phyloP scores from a whole-genome alignment of 2,797 vertebrate species.

The Sebastes oblongus region DNA sequence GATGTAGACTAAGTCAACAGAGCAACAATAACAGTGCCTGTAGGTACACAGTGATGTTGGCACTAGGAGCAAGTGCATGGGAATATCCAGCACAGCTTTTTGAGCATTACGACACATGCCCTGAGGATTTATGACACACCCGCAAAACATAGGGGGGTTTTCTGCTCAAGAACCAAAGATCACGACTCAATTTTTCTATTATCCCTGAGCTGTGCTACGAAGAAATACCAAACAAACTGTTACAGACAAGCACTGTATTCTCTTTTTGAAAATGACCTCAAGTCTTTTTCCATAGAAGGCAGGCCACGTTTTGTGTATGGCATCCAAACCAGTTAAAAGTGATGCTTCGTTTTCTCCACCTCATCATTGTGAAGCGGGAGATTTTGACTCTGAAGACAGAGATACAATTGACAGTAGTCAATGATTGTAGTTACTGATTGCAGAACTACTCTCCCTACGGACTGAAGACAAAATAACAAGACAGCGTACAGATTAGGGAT shows the following conservation, averaged over 20 bases:
- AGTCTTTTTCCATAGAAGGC: not conserved
- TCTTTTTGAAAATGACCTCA: not conserved
- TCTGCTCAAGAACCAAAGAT: conserved; percentile 7
- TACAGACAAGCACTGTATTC: not conserved
- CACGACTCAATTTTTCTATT: not conserved
- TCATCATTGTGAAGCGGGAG: not conserved
- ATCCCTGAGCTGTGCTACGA: not conserved
- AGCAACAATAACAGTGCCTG: conserved; percentile 61
- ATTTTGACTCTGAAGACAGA: not conserved
- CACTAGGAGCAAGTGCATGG: conserved; percentile 33
- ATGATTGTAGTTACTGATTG: not conserved
- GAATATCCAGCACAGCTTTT: conserved; percentile 50
- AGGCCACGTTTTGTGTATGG: too few species aligned
- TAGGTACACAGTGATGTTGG: conserved; percentile 59
- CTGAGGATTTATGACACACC: conserved; percentile 35
- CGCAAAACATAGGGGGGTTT: conserved; percentile 6
- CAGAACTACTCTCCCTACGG: not conserved
- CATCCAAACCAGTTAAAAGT: not conserved
- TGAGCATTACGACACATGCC: conserved; percentile 35
- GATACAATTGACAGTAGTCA: not conserved
- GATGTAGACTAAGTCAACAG: conserved; percentile 65
- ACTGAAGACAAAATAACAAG: conserved; percentile 4
- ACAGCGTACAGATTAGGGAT: not conserved
- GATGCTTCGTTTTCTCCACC: not conserved
- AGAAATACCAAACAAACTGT: not conserved